Conservation (phyloP, 2,113 vertebrate genomes). For the Seriola rivoliana region DNA sequence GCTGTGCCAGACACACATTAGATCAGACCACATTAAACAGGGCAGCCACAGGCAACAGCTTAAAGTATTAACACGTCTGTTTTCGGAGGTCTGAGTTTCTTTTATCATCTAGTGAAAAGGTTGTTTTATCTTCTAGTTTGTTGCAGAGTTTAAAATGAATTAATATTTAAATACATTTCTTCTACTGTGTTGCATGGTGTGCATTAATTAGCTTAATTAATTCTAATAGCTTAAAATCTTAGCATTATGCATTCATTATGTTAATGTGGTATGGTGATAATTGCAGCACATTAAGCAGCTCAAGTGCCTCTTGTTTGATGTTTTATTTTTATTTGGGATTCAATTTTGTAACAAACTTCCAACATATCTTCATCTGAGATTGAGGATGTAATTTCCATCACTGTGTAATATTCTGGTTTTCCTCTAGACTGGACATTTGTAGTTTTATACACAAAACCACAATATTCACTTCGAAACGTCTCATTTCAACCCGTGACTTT, state of each 20-base stretch:
- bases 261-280: slow-evolving; percentile 32
- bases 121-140: not conserved
- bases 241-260: slow-evolving; percentile 26
- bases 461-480: no score
- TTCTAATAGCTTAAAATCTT: not conserved
- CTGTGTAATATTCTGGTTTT: not conserved
- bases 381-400: not conserved
- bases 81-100: not conserved
- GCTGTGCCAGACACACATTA: not conserved
- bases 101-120: not conserved
- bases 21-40: not conserved
- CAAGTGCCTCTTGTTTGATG: slow-evolving; percentile 19
- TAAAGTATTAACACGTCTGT: not conserved
- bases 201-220: slow-evolving; percentile 27
- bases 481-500: not conserved
- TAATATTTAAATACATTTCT: not conserved
- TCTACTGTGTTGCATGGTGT: not conserved
- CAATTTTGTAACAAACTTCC: not conserved
- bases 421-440: not conserved
- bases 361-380: not conserved
- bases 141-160: not conserved
- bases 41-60: not conserved
- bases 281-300: slow-evolving; percentile 34
- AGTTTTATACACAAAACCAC: no score
- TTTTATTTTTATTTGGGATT: not conserved